Base-by-base conservation (phyloP, 2,888 invertebrate species). In the Macropis europaea region DNA sequence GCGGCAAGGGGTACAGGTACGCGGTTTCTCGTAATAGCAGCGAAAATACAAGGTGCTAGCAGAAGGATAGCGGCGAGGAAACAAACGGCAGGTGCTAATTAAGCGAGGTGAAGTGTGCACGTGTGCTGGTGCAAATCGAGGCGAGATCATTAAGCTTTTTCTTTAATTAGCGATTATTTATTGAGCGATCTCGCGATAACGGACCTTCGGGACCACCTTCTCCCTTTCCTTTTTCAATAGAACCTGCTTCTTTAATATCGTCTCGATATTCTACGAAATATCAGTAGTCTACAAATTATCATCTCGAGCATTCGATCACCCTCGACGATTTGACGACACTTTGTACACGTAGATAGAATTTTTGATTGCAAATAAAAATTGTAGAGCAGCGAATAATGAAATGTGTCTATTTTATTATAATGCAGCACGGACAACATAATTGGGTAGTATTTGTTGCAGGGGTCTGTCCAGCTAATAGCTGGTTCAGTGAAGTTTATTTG, bases 151-250 rank as follows among this genome's bases (percentile, higher is more conserved):
- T 81, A 81, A 74, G 80, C 77, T 82, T 79, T 79, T 83, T 80
- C 84, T 82, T 84, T 84, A 85, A 85, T 85, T 84, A 83, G 82
- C 81, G 81, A 85, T 84, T 83, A 85, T 83, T 83, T 83, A 83
- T 83, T 84, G 76, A 42, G 60, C 76, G 68, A 81, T 79, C 70
- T 56, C 64, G 66, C 54, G 77, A 78, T 79, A 79, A 74, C 36
- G 2, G 34, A 15, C 2, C 56, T 32, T 28, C 47, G 22, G 52
- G 48, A 40, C 36, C 54, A 43, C 28, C 48, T 42, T 15, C 54
- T 15, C 32, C 38, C 30, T 17, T 30, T 11, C 19, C 15, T 0
- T 34, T 1, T 24, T 40, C 17, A 22, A 40, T 50, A 15, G 40
- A 42, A 26, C 36, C 52, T 30, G 19, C 36, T 17, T 34, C 5